Evolutionary conservation across 2,888 invertebrate genomes (phyloP).

Genomic region (Metallyticus violacea): DNA sequence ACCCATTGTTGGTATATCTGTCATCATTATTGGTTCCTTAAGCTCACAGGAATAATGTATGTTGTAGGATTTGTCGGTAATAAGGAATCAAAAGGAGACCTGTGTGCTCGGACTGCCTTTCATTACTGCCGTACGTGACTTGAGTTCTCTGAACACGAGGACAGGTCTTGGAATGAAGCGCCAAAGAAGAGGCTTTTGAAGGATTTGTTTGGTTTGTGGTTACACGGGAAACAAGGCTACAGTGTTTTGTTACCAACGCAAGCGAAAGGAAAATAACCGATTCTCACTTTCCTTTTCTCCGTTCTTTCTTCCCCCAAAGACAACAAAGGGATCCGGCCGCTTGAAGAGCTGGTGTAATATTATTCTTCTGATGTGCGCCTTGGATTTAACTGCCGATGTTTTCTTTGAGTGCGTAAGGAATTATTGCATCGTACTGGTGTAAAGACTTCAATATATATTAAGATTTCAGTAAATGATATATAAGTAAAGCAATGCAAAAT

Average conservation of each 20-base stretch:
- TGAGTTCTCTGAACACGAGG: background rate
- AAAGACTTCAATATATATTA: no score
- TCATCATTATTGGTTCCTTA: background rate
- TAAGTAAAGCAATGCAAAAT: no score
- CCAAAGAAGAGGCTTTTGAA: no score
- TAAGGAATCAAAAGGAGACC: background rate
- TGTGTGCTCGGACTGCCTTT: background rate
- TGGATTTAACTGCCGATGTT: background rate
- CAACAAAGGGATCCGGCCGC: background rate
- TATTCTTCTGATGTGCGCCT: background rate
- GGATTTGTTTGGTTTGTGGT: background rate
- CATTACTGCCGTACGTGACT: background rate
- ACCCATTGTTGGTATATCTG: background rate
- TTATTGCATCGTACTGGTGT: no score
- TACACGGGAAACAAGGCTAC: background rate
- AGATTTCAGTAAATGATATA: no score
- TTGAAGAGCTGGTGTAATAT: background rate
- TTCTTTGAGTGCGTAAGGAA: no score
- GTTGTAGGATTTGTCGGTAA: no score
- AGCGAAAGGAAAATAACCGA: background rate
- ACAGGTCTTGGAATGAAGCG: no score
- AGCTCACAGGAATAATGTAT: background rate
- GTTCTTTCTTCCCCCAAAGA: background rate
- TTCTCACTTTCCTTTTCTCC: background rate
- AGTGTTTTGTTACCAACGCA: background rate